Evolutionary conservation across 2,113 vertebrate species (phyloP).

Genomic region (Jaculus jaculus): DNA sequence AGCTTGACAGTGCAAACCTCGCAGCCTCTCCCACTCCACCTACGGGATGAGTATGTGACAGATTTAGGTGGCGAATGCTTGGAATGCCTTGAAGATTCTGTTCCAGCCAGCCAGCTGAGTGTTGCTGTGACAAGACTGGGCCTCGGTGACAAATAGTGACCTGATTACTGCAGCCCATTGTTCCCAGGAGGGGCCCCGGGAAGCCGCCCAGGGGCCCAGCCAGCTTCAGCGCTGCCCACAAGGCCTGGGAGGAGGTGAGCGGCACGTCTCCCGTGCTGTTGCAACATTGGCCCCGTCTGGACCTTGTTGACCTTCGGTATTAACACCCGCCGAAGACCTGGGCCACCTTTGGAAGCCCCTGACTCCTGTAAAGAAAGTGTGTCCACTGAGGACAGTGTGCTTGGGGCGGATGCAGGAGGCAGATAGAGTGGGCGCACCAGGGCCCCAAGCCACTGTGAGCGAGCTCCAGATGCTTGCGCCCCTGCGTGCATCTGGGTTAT

Average conservation of each 20-base stretch:
- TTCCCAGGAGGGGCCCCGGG: slow-evolving; percentile 24
- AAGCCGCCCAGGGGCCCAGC: not conserved
- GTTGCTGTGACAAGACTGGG: not conserved
- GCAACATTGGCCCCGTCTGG: not conserved
- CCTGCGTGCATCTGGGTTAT: too few species aligned
- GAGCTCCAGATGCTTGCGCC: too few species aligned
- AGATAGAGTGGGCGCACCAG: too few species aligned
- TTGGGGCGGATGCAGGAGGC: not conserved
- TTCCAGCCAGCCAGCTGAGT: not conserved
- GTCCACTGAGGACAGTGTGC: too few species aligned
- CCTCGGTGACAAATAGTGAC: slow-evolving; percentile 42
- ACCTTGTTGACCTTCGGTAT: not conserved
- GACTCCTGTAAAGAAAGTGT: not conserved
- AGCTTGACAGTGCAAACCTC: not conserved
- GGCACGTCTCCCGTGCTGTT: not conserved
- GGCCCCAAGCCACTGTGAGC: too few species aligned
- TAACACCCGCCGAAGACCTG: not conserved
- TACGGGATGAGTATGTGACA: not conserved
- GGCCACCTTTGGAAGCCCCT: not conserved
- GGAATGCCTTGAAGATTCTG: slow-evolving; percentile 50
- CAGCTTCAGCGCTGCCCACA: not conserved
- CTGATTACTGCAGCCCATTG: slow-evolving; percentile 46
- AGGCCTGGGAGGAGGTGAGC: not conserved
- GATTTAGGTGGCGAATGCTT: slow-evolving; percentile 35
- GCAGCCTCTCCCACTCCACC: slow-evolving; percentile 51